A percentile compares a stretch with the other conserved stretches of the same genome.
Evolutionary conservation across 2,797 vertebrate genomes (phyloP).

Genomic region (Sebastolobus alascanus): DNA sequence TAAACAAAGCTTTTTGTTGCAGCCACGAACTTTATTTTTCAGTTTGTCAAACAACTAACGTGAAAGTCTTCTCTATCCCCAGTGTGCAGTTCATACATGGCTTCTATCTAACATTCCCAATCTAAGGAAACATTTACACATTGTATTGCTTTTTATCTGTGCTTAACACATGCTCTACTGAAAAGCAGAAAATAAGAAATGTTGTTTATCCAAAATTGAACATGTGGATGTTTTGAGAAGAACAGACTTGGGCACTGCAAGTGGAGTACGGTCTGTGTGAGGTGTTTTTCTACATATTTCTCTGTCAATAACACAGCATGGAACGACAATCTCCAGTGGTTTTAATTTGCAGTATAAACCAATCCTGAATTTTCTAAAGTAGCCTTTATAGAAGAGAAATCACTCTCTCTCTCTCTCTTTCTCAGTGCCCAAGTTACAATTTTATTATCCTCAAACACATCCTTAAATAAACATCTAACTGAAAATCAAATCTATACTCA

Average conservation of each 20-base stretch:
- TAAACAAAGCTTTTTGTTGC: background rate
- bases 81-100: slow-evolving; percentile 20
- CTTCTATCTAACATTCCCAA: slow-evolving; percentile 1
- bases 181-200: slow-evolving; percentile 6
- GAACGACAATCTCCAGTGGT: slow-evolving; percentile 7
- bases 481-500: slow-evolving; percentile 46
- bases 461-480: slow-evolving; percentile 18
- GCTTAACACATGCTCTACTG: slow-evolving; percentile 2
- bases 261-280: background rate
- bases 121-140: background rate
- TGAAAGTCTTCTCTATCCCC: slow-evolving; percentile 7
- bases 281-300: slow-evolving; percentile 1
- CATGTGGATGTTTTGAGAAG: slow-evolving; percentile 6
- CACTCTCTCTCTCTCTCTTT: background rate
- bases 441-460: slow-evolving; percentile 26
- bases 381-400: slow-evolving; percentile 9
- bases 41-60: slow-evolving; percentile 1
- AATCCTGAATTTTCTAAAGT: slow-evolving; percentile 2
- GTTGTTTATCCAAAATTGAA: background rate
- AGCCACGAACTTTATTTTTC: slow-evolving; percentile 42
- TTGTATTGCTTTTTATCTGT: background rate
- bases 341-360: slow-evolving; percentile 29
- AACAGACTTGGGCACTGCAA: background rate
- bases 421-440: slow-evolving; percentile 14
- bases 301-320: background rate